phyloP scores from a whole-genome alignment of 2,797 vertebrate genomes.

The Hyperoplus lanceolatus region DNA sequence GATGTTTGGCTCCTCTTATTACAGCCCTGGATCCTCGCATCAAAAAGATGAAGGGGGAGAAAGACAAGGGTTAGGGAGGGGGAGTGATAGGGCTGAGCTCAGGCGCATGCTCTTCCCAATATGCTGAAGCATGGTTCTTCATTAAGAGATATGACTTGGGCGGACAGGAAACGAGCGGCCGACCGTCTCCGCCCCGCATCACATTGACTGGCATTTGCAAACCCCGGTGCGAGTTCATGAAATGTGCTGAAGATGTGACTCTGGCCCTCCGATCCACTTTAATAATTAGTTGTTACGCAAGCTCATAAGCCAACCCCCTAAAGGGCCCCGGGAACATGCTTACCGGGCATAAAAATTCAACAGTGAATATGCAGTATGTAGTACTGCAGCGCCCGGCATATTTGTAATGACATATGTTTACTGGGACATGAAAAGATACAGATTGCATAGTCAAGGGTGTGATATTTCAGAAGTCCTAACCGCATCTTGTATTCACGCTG shows the following conservation, averaged over 20 bases:
- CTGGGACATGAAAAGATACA: conserved; percentile 27
- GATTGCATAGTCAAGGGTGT: conserved; percentile 2
- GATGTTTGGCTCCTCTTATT: conserved; percentile 48
- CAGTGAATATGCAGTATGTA: conserved; percentile 34
- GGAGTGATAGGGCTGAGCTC: not conserved
- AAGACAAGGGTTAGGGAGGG: no score
- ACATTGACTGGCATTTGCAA: conserved; percentile 70
- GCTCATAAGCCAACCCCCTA: conserved; percentile 50
- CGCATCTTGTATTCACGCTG: conserved; percentile 19
- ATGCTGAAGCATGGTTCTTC: conserved; percentile 46
- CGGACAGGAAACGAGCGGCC: conserved; percentile 47
- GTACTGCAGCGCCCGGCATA: conserved; percentile 16
- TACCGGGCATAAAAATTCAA: conserved; percentile 59
- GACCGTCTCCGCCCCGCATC: conserved; percentile 48
- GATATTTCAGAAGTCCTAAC: conserved; percentile 21
- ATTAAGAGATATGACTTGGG: conserved; percentile 58
- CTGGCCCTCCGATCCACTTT: conserved; percentile 63
- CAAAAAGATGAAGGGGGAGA: not conserved
- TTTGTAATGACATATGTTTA: conserved; percentile 37
- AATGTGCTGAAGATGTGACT: conserved; percentile 78
- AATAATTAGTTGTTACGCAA: conserved; percentile 78
- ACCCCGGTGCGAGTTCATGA: conserved; percentile 61
- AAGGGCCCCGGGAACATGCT: conserved; percentile 58
- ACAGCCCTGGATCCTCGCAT: conserved; percentile 37
- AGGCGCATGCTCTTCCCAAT: conserved; percentile 13